phyloP scores from a whole-genome alignment of 2,888 invertebrate species.

The Leptopterna dolabrata region DNA sequence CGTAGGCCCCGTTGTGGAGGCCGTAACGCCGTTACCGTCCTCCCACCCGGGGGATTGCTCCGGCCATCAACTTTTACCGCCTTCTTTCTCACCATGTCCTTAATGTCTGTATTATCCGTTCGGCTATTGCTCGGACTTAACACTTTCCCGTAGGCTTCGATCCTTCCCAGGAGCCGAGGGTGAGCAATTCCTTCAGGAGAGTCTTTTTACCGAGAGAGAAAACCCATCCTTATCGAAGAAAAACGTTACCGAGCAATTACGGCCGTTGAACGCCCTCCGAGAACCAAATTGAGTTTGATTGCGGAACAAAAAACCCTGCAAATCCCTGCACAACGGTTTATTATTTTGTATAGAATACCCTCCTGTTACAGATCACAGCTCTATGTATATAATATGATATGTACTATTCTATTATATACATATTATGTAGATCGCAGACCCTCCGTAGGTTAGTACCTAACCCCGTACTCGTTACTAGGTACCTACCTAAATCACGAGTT shows the following conservation, averaged over 20 bases:
- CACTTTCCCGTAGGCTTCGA: slow-evolving; percentile 20
- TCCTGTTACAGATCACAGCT: too few species aligned
- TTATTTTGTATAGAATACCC: too few species aligned
- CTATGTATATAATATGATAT: too few species aligned
- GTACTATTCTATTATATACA: too few species aligned
- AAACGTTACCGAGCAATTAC: slow-evolving; percentile 33
- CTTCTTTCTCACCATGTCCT: slow-evolving; percentile 43
- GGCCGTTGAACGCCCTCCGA: not conserved
- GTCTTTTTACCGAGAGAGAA: not conserved
- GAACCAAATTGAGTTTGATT: not conserved
- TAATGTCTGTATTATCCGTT: slow-evolving; percentile 49
- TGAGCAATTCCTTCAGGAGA: not conserved
- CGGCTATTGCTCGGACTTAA: slow-evolving; percentile 40
- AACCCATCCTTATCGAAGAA: slow-evolving; percentile 33
- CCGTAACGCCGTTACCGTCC: not conserved
- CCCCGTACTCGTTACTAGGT: too few species aligned
- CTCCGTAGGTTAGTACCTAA: too few species aligned
- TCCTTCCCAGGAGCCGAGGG: not conserved
- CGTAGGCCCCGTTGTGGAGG: not conserved
- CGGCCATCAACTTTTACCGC: slow-evolving; percentile 49
- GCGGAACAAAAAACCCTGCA: slow-evolving; percentile 10
- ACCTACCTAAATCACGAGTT: too few species aligned
- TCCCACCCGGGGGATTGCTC: not conserved
- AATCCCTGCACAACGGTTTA: too few species aligned
- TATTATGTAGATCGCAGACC: too few species aligned